These are phyloP conservation scores for Clarias laeviceps DNA, from an alignment of 2,797 vertebrate species.

Conservation along the genomic window DNA sequence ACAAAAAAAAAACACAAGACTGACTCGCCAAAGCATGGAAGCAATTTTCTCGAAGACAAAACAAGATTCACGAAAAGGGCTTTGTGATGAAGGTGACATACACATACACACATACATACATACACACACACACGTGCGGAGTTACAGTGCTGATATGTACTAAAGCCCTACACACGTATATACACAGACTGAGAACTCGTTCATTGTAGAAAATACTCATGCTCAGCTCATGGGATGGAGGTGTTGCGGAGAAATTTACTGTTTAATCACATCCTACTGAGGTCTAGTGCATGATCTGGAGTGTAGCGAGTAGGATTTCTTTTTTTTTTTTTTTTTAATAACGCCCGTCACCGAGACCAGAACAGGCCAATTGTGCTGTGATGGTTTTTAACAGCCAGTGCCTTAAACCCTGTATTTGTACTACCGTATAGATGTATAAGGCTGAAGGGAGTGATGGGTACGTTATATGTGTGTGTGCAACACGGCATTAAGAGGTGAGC, in stretches of 20 bases:
- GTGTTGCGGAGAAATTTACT: slow-evolving; percentile 26
- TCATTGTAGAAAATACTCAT: slow-evolving; percentile 14
- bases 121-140: slow-evolving; percentile 42
- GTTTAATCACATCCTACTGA: slow-evolving; percentile 34
- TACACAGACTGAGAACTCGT: slow-evolving; percentile 42
- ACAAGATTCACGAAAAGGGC: slow-evolving; percentile 47
- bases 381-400: slow-evolving; percentile 46
- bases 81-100: slow-evolving; percentile 51
- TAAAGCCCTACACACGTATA: slow-evolving; percentile 49
- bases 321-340: slow-evolving; percentile 10
- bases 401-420: slow-evolving; percentile 44
- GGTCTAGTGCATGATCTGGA: slow-evolving; percentile 37
- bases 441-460: neutral
- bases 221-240: slow-evolving; percentile 20
- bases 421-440: slow-evolving; percentile 1
- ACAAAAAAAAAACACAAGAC: slow-evolving; percentile 6
- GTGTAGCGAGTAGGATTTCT: slow-evolving; percentile 14
- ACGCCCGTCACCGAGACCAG: slow-evolving; percentile 15
- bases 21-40: slow-evolving; percentile 53
- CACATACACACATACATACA: slow-evolving; percentile 28
- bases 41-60: slow-evolving; percentile 47
- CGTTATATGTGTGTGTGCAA: neutral
- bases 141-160: slow-evolving; percentile 60
- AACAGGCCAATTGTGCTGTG: slow-evolving; percentile 44
- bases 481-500: neutral